A percentile compares a stretch with the other conserved stretches of the same genome.
phyloP scores from a whole-genome alignment of 2,797 vertebrate species.

The Anolis apletophallus region DNA sequence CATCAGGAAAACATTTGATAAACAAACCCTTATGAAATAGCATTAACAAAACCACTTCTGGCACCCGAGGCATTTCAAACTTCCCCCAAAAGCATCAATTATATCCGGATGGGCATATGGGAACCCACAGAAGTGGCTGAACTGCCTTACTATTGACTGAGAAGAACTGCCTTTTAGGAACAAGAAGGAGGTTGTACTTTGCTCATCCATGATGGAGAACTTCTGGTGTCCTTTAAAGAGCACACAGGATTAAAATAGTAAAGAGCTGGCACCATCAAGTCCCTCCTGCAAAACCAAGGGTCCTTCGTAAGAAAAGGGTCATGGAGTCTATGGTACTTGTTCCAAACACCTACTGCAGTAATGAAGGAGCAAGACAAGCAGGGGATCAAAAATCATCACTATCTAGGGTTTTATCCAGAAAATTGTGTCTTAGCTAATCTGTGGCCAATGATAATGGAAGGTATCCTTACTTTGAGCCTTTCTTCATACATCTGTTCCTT shows the following conservation, averaged over 20 bases:
- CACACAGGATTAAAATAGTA: constrained; percentile 35
- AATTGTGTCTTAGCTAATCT: neutral
- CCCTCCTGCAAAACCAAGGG: neutral
- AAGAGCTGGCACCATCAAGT: constrained; percentile 8
- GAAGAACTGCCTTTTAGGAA: no score
- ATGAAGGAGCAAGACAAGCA: constrained; percentile 26
- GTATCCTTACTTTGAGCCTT: constrained; percentile 91
- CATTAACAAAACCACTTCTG: constrained; percentile 20
- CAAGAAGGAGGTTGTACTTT: no score
- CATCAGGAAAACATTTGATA: neutral
- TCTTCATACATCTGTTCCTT: constrained; percentile 97
- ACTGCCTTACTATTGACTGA: no score
- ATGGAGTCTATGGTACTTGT: constrained; percentile 3
- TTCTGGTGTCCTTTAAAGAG: constrained; percentile 37
- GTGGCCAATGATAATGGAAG: constrained; percentile 37
- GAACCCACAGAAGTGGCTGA: no score
- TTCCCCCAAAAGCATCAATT: constrained; percentile 42
- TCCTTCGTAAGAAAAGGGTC: neutral
- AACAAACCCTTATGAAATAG: neutral
- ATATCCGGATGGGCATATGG: no score
- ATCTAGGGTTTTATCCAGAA: constrained; percentile 30
- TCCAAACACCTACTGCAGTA: constrained; percentile 19
- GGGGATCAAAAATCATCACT: constrained; percentile 37
- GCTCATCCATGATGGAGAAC: neutral
- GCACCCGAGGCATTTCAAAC: constrained; percentile 45